Conservation (phyloP, 2,113 vertebrate genomes). For the Recurvirostra avosetta region DNA sequence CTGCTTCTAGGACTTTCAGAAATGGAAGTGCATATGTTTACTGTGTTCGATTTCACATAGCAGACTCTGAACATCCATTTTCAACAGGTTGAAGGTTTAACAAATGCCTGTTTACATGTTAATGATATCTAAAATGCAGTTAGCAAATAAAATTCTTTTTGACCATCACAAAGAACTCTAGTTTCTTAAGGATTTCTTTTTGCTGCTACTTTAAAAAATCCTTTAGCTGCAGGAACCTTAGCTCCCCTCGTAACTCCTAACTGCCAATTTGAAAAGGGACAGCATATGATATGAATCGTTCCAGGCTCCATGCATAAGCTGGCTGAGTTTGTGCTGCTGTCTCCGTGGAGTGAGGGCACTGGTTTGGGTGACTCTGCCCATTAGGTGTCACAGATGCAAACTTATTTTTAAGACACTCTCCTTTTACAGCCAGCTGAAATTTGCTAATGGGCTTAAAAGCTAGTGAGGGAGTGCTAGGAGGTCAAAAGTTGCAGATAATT, state of each 20-base stretch:
- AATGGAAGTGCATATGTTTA: background rate
- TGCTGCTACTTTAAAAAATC: background rate
- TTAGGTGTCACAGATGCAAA: background rate
- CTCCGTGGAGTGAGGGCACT: background rate
- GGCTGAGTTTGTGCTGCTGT: background rate
- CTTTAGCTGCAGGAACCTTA: background rate
- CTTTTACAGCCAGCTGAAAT: background rate
- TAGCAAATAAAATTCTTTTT: background rate
- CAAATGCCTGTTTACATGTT: background rate
- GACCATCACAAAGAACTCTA: background rate
- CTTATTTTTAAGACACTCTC: background rate
- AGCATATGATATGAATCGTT: background rate
- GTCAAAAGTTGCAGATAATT: background rate
- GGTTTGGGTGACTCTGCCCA: background rate
- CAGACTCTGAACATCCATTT: background rate
- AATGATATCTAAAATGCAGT: background rate
- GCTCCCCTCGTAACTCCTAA: background rate
- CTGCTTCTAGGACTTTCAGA: background rate
- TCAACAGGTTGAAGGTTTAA: background rate
- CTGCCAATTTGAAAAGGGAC: background rate
- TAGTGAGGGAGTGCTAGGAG: background rate
- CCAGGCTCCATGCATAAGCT: fast-evolving
- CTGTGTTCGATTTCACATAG: background rate
- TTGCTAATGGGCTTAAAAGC: background rate
- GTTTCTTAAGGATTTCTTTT: background rate